phyloP scores from a whole-genome alignment of 2,113 vertebrate genomes.

The Leptobrachium leishanense region DNA sequence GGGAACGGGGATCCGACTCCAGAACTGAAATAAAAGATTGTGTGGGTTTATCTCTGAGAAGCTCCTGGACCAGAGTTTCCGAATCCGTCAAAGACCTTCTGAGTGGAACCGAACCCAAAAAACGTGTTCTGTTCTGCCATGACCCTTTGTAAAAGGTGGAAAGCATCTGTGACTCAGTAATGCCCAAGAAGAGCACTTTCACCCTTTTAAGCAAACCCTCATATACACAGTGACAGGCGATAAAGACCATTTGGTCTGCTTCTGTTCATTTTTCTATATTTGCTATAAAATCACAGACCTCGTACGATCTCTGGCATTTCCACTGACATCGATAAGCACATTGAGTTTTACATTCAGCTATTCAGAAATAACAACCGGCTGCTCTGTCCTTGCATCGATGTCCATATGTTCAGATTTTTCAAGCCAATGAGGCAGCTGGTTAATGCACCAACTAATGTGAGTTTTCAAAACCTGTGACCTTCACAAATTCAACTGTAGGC shows the following conservation, averaged over 20 bases:
- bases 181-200: not conserved
- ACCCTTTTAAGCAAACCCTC: not conserved
- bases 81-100: too few relatives aligned
- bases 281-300: constrained; percentile 5
- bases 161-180: not conserved
- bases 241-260: constrained; percentile 2
- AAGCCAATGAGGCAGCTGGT: too few relatives aligned
- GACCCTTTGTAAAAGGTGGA: not conserved
- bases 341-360: not conserved
- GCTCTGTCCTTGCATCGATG: too few relatives aligned
- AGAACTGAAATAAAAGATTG: not conserved
- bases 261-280: constrained; percentile 25
- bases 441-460: too few relatives aligned
- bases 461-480: too few relatives aligned
- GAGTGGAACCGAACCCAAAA: too few relatives aligned
- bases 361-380: not conserved
- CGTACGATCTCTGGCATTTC: constrained; percentile 34
- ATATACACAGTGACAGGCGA: constrained; percentile 8
- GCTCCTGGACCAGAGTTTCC: not conserved
- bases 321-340: not conserved
- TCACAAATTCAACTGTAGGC: too few relatives aligned
- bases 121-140: not conserved
- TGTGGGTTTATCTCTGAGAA: not conserved
- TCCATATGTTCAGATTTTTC: too few relatives aligned
- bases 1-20: not conserved